Evolutionary conservation across 1,140 invertebrate genomes (phyloP).

Genomic region (Trachelipus rathkii): DNA sequence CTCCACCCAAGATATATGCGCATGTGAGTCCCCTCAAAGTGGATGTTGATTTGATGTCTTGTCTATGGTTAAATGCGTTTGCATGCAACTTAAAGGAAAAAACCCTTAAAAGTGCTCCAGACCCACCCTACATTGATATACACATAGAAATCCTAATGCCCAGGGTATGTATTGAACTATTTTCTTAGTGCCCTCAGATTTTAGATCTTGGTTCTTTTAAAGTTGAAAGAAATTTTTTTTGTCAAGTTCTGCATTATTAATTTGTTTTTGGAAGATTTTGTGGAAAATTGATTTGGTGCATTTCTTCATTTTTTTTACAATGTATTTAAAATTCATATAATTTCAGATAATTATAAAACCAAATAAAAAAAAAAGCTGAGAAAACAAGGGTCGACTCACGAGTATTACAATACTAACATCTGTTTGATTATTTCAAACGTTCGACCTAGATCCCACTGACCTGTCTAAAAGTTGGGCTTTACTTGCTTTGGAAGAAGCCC

Average conservation of each 20-base stretch:
- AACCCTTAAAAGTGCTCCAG: constrained; percentile 49
- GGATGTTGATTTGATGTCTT: constrained; percentile 74
- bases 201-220: background rate
- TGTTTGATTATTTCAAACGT: constrained; percentile 69
- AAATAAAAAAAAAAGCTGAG: constrained; percentile 61
- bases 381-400: constrained; percentile 72
- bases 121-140: constrained; percentile 70
- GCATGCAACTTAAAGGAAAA: constrained; percentile 76
- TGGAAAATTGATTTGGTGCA: background rate
- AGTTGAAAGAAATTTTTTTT: background rate
- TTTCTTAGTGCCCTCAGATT: background rate
- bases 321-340: constrained; percentile 16
- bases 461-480: constrained; percentile 64
- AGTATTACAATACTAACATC: constrained; percentile 77
- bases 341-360: constrained; percentile 67
- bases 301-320: background rate
- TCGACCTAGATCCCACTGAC: constrained; percentile 39
- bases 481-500: constrained; percentile 60
- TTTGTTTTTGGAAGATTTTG: background rate
- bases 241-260: background rate
- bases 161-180: constrained; percentile 59
- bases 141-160: constrained; percentile 86
- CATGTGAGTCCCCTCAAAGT: constrained; percentile 83
- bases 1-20: constrained; percentile 84
- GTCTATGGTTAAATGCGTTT: constrained; percentile 93